Evolutionary conservation across 1,140 invertebrate species (phyloP), one percentile per base, ranked within the genome.

Genomic region (Solenopsis fugax): DNA sequence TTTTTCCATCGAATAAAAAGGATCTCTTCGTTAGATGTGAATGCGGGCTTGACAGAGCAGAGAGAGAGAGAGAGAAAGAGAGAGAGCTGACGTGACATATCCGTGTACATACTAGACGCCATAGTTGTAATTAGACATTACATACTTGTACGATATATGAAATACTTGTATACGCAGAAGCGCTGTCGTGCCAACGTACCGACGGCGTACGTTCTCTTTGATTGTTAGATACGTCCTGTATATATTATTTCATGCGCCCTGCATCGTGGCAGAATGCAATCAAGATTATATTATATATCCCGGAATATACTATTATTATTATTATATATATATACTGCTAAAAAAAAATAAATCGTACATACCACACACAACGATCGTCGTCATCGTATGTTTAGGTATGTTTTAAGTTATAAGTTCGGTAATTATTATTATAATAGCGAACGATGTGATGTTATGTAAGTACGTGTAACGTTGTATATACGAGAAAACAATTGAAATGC

Each of bases 381-480:
- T 73, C 54, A 13, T 81, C 52, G 34, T 60, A 81, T 81, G 34
- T 71, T 58, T 71, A 81, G 37, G 37, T 65, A 86, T 65, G 90
- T 87, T 92, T 85, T 89, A 89, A 52, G 77, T 89, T 92, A 29
- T 29, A 93, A 91, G 88, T 91, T 87, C 92, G 91, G 92, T 90
- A 88, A 69, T 91, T 90, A 92, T 90, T 93, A 94, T 92, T 93
- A 94, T 93, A 85, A 88, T 94, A 95, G 92, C 89, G 92, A 95
- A 93, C 92, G 94, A 95, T 95, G 94, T 95, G 95, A 95, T 95
- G 94, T 95, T 94, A 94, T 94, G 93, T 95, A 95, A 93, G 93
- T 94, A 93, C 92, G 88, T 94, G 91, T 94, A 94, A 95, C 91
- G 91, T 93, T 95, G 93, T 95, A 95, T 92, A 95, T 95, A 95